Conservation (phyloP, 2,113 vertebrate species). For the Oxyura jamaicensis region DNA sequence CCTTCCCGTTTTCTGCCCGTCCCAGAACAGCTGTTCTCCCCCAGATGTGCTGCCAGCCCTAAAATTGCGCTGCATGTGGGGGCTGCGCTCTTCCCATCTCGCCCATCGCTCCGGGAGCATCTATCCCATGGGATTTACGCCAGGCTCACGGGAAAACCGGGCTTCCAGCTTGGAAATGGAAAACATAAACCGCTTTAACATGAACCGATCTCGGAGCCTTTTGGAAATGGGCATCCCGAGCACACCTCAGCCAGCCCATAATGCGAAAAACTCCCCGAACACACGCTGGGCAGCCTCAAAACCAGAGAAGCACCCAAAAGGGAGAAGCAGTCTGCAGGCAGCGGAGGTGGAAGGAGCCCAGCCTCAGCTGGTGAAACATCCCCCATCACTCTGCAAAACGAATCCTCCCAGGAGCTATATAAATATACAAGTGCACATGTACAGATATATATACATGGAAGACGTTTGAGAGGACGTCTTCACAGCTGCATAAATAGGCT, state of each 20-base stretch:
- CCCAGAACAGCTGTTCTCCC: not conserved
- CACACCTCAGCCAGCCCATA: not conserved
- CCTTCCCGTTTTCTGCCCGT: not conserved
- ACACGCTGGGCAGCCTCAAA: not conserved
- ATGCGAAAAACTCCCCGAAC: not conserved
- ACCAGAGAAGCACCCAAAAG: not conserved
- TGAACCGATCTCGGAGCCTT: not conserved
- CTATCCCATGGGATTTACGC: not conserved
- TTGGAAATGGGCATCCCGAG: not conserved
- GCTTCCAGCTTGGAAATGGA: not conserved
- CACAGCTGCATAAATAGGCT: slow-evolving; percentile 57
- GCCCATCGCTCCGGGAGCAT: not conserved
- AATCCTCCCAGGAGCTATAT: slow-evolving; percentile 64
- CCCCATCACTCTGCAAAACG: slow-evolving; percentile 54
- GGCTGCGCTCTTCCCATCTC: fast-evolving
- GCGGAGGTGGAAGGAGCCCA: not conserved
- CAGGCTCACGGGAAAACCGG: not conserved
- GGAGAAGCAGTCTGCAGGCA: not conserved
- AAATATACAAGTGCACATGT: slow-evolving; percentile 52
- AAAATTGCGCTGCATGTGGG: too few relatives aligned
- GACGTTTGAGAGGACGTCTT: slow-evolving; percentile 9
- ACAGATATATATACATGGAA: slow-evolving; percentile 46
- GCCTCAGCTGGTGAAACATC: slow-evolving; percentile 32
- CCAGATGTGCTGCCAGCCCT: not conserved
- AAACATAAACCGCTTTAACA: not conserved